Base-by-base conservation (phyloP, 2,888 invertebrate species). In the Drosophila barbarae region DNA sequence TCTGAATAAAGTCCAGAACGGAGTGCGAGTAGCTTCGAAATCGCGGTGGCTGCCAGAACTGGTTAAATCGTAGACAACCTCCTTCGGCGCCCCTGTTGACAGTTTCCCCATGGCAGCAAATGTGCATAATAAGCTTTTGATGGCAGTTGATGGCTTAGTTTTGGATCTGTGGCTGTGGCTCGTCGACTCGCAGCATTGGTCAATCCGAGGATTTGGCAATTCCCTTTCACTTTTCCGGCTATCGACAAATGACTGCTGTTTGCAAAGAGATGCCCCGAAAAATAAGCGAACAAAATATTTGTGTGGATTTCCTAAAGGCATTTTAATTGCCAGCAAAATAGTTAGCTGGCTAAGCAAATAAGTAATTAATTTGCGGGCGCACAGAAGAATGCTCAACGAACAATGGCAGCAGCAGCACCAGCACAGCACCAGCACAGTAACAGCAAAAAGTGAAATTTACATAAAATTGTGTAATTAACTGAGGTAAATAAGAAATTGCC, bases 381-480 rank as follows among this genome's bases (percentile, higher is more conserved):
- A 67, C 74, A 74, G 72, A 74, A 79, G 78, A 79, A 79, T 78
- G 77, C 77, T 39, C 70, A 50, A n/a, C 56, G 66, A 66, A 51
- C 66, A 74, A 38, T 50, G 44, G 51, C 56, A 49, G n/a, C 41
- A 18, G 13, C 39, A 23, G 41, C 41, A 18, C 18, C 18, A n/a
- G 23, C 23, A 21, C 23, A 21, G 21, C 41, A 15, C 23, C 41
- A 26, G 41, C 41, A 9, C 41, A 42, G 26, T n/a, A 50, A 47
- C 52, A 60, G 54, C 58, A 65, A 65, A 77, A 77, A 80, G 79
- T 77, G 84, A 79, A 79, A 79, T 79, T 79, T 83, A 75, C 81
- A 79, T 79, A 77, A 79, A 79, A 75, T 79, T 83, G 84, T 79
- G 81, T 83, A 79, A 79, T 79, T 79, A 80, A 68, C 73, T 71